Conservation (phyloP, 2,888 invertebrate species). For the Gryllus longicercus region DNA sequence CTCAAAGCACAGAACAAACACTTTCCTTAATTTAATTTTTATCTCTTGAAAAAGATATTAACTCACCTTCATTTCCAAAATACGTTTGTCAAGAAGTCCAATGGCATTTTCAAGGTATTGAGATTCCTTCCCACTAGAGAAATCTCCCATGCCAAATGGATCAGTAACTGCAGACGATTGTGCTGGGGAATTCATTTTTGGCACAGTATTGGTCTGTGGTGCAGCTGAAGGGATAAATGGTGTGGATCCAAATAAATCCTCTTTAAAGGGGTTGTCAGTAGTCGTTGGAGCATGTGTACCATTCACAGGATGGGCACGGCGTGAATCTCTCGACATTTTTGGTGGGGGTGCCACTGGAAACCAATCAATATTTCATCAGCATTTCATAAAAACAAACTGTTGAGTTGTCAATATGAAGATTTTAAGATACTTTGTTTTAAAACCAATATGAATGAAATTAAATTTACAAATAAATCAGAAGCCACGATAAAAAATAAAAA, state of each 20-base stretch:
- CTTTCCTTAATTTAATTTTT: constrained; percentile 25
- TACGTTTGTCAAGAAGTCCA: constrained; percentile 74
- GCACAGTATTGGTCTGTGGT: neutral
- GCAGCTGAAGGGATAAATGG: constrained; percentile 57
- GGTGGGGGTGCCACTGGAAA: constrained; percentile 85
- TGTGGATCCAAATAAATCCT: constrained; percentile 76
- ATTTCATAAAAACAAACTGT: no score
- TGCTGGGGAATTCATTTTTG: neutral
- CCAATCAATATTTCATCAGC: neutral
- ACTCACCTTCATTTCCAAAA: constrained; percentile 80
- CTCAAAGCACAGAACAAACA: neutral
- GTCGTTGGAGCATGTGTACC: constrained; percentile 24
- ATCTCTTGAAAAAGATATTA: no score
- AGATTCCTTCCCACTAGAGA: constrained; percentile 44
- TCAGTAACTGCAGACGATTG: constrained; percentile 52
- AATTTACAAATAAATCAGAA: no score
- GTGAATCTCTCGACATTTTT: constrained; percentile 62
- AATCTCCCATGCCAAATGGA: constrained; percentile 83
- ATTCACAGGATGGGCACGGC: constrained; percentile 28
- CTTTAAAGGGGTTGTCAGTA: constrained; percentile 46
- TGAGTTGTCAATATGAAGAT: no score
- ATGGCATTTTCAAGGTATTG: constrained; percentile 70
- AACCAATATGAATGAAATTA: no score
- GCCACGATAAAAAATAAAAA: no score
- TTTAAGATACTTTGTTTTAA: no score